Percentiles rank a stretch among this genome's conserved stretches.
These are phyloP conservation scores for Drosophila kikkawai DNA, from an alignment of 1,140 invertebrate species.

Conservation along the genomic window DNA sequence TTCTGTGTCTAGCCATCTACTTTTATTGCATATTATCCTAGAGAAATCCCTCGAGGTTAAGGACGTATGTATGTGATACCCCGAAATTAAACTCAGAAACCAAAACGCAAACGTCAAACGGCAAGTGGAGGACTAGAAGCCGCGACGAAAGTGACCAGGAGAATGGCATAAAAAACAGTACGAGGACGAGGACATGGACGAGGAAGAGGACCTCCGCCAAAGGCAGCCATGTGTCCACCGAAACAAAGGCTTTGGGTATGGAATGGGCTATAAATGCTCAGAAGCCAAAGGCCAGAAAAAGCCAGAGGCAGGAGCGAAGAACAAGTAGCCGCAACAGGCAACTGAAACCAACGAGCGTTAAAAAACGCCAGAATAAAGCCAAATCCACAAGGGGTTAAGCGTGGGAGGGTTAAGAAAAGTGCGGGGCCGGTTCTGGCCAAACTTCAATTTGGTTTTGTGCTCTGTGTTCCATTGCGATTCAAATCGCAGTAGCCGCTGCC, in stretches of 20 bases:
- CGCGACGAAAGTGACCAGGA: conserved; percentile 28
- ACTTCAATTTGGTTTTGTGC: conserved; percentile 78
- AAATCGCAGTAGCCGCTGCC: conserved; percentile 66
- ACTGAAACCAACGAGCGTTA: conserved; percentile 67
- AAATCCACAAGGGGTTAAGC: conserved; percentile 31
- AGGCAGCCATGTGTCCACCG: conserved; percentile 29
- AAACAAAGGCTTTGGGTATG: conserved; percentile 31
- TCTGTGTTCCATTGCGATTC: conserved; percentile 71
- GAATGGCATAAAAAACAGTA: conserved; percentile 30
- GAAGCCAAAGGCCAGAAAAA: conserved; percentile 56
- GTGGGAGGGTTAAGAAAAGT: background rate
- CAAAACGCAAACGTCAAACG: conserved; percentile 33
- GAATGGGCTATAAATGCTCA: conserved; percentile 40
- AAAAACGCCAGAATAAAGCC: conserved; percentile 46
- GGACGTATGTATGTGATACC: conserved; percentile 63
- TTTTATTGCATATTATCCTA: conserved; percentile 1
- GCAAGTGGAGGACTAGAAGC: conserved; percentile 36
- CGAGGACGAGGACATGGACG: background rate
- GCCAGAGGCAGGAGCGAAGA: conserved; percentile 24
- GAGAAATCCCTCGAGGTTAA: conserved; percentile 21
- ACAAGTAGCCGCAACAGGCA: conserved; percentile 63
- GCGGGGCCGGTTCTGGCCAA: conserved; percentile 47
- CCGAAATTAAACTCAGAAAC: conserved; percentile 70
- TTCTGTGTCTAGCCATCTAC: background rate
- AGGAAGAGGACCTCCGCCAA: conserved; percentile 8